These are phyloP conservation scores for Marcusenius ussheri DNA, from an alignment of 2,113 vertebrate genomes.

Conservation along the genomic window DNA sequence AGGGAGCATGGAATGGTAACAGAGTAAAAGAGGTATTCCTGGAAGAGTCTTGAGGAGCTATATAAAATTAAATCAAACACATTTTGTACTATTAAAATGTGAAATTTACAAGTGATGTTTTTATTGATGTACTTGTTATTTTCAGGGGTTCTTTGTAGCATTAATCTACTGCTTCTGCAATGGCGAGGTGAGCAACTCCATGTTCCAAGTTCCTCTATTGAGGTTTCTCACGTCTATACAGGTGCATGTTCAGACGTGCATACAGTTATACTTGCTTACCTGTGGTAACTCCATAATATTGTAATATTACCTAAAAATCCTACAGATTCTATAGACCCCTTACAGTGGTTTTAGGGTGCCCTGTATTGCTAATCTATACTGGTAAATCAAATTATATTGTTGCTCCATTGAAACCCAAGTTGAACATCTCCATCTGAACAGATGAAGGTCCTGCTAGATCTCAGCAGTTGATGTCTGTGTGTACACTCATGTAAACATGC, in stretches of 20 bases:
- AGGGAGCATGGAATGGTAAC: not conserved
- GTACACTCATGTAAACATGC: not conserved
- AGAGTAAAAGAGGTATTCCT: not conserved
- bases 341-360: not conserved
- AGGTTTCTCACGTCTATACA: not conserved
- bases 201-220: not conserved
- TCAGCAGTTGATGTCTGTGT: not conserved
- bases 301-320: not conserved
- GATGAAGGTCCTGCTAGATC: not conserved
- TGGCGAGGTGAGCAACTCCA: slow-evolving; percentile 60
- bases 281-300: not conserved
- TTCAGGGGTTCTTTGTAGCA: slow-evolving; percentile 71
- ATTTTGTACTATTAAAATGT: not conserved
- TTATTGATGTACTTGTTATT: slow-evolving; percentile 10
- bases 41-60: not conserved
- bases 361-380: not conserved
- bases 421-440: not conserved
- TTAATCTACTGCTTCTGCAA: slow-evolving; percentile 80
- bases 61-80: not conserved
- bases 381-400: not conserved
- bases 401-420: not conserved
- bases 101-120: not conserved
- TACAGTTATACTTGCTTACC: not conserved
- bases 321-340: not conserved
- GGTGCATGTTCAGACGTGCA: not conserved